phyloP scores from a whole-genome alignment of 2,797 vertebrate genomes.

The Dryobates pubescens region DNA sequence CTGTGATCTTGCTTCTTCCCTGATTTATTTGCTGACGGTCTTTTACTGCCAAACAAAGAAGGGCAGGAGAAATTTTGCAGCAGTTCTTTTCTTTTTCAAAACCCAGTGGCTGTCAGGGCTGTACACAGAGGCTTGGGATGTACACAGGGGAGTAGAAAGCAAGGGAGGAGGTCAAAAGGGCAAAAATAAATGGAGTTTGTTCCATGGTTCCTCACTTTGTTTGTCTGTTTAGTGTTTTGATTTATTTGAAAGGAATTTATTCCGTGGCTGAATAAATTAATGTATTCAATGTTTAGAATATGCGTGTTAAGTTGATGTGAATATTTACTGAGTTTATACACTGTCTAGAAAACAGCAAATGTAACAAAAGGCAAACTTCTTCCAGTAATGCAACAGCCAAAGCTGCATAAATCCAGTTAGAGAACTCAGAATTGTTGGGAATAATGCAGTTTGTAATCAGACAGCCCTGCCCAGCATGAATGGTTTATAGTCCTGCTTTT shows the following conservation, averaged over 20 bases:
- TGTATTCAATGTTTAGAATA: not conserved
- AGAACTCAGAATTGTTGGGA: not conserved
- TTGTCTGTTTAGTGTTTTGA: constrained; percentile 37
- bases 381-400: not conserved
- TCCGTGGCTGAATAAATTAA: not conserved
- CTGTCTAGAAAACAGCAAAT: not conserved
- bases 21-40: not conserved
- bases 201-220: not conserved
- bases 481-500: not conserved
- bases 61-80: not conserved
- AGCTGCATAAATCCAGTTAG: not conserved
- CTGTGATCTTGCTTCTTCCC: not conserved
- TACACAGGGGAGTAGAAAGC: not conserved
- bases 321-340: not conserved
- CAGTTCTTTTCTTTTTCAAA: not conserved
- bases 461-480: not conserved
- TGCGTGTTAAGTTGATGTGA: not conserved
- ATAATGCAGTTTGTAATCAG: not conserved
- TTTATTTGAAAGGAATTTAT: constrained; percentile 32
- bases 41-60: not conserved
- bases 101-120: not conserved
- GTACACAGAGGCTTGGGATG: not conserved
- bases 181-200: not conserved
- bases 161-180: not conserved
- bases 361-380: not conserved